Percentiles rank a stretch among this genome's conserved stretches.
Evolutionary conservation across 2,113 vertebrate genomes (phyloP).

Genomic region (Prochilodus magdalenae): DNA sequence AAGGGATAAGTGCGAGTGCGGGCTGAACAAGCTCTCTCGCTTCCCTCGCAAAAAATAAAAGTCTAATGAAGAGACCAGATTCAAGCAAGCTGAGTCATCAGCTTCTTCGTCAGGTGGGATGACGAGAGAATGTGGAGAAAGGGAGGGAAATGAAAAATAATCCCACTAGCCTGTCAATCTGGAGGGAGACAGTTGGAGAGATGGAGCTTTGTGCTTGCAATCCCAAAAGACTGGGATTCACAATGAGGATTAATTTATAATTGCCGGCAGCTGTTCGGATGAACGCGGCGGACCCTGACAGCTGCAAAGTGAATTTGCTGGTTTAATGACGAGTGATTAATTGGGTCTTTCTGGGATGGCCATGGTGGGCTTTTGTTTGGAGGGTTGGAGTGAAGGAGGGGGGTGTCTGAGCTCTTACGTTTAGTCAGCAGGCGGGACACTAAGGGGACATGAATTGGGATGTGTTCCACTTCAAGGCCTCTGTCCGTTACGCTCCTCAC

Average conservation of each 20-base stretch:
- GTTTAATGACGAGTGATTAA: conserved; percentile 10
- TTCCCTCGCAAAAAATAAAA: not conserved
- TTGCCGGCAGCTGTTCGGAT: conserved; percentile 35
- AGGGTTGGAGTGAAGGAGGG: not conserved
- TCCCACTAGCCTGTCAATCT: not conserved
- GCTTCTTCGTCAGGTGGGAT: not conserved
- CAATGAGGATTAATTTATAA: conserved; percentile 29
- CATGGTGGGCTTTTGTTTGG: not conserved
- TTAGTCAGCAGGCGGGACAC: conserved; percentile 79
- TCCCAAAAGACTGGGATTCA: conserved; percentile 2
- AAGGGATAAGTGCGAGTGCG: not conserved
- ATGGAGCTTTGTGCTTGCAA: not conserved
- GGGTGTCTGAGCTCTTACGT: conserved; percentile 69
- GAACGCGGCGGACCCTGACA: conserved; percentile 7
- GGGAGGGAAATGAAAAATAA: not conserved
- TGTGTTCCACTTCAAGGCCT: conserved; percentile 88
- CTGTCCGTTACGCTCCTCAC: conserved; percentile 79
- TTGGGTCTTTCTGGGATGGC: conserved; percentile 14
- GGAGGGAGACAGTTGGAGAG: not conserved
- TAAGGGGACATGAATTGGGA: conserved; percentile 87
- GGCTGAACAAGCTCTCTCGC: not conserved
- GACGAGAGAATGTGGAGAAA: not conserved
- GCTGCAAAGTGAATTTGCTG: conserved; percentile 21
- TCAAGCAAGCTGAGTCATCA: conserved; percentile 7
- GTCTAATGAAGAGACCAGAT: not conserved